Evolutionary conservation across 23 tunicate species (phyloP).

Genomic region (Corella eumyota): DNA sequence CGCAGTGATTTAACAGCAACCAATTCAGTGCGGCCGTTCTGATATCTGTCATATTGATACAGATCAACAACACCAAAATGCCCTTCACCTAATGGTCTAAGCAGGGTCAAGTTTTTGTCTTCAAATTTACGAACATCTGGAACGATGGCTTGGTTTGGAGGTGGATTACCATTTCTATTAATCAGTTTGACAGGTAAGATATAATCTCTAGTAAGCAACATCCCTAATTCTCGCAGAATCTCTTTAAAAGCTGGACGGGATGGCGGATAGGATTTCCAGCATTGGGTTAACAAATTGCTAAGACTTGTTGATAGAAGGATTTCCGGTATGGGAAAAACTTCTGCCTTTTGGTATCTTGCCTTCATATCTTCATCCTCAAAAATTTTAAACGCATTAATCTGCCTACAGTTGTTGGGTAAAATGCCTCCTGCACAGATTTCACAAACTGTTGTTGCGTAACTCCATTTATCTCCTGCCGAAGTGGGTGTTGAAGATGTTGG

Average conservation of each 20-base stretch:
- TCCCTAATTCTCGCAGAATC: constrained; percentile 63
- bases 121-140: constrained; percentile 50
- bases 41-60: constrained; percentile 21
- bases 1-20: constrained; percentile 56
- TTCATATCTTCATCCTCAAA: no score
- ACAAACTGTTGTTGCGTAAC: constrained; percentile 78
- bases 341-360: constrained; percentile 3
- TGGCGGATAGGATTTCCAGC: constrained; percentile 43
- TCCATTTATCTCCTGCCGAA: constrained; percentile 68
- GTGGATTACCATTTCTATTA: not conserved
- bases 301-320: constrained; percentile 9
- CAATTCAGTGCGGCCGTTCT: constrained; percentile 9
- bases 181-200: constrained; percentile 9
- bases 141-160: not conserved
- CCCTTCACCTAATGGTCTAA: constrained; percentile 47
- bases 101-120: constrained; percentile 36
- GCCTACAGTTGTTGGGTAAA: not conserved
- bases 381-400: no score
- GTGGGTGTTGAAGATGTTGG: constrained; percentile 8
- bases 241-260: constrained; percentile 57
- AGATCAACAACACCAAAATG: constrained; percentile 79
- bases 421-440: constrained; percentile 41
- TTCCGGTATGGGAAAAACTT: constrained; percentile 26
- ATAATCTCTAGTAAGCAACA: constrained; percentile 19
- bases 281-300: constrained; percentile 8